Conservation (phyloP, 92 coral and sea anemone species). For the Umimayanthus kanabou region DNA sequence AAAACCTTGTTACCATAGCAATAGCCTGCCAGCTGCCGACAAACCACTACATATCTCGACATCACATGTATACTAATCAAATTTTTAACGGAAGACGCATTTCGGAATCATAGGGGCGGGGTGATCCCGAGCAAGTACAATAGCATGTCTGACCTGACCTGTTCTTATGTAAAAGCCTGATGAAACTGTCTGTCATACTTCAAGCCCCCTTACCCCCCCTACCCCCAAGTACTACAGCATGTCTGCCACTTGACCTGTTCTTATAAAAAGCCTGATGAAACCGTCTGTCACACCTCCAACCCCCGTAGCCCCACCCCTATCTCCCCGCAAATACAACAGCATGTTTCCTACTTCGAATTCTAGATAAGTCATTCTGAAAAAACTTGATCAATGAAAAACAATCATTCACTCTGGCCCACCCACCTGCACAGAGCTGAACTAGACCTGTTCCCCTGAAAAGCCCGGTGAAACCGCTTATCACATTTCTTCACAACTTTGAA, state of each 20-base stretch:
- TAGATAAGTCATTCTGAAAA: not conserved
- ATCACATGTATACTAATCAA: no score
- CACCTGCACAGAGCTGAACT: constrained; percentile 32
- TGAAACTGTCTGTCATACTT: not conserved
- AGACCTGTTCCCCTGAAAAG: constrained; percentile 21
- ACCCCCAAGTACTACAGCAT: no score
- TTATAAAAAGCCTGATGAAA: not conserved
- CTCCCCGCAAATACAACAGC: no score
- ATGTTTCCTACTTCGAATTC: no score
- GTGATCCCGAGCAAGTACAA: not conserved
- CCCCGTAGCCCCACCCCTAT: not conserved
- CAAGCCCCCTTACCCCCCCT: not conserved
- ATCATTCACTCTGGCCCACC: not conserved
- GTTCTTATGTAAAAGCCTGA: not conserved
- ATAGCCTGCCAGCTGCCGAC: no score
- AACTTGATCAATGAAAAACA: not conserved
- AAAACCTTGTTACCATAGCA: no score
- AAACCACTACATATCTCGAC: no score
- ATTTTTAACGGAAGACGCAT: no score
- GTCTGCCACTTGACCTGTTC: no score
- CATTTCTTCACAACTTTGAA: constrained; percentile 17
- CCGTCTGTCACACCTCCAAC: not conserved
- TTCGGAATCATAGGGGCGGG: no score
- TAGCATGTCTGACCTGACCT: not conserved
- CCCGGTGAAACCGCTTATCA: constrained; percentile 6